Percentiles rank a stretch among this genome's conserved stretches.
These are phyloP conservation scores for Empidonax traillii DNA, from an alignment of 2,113 vertebrate species.

Conservation along the genomic window DNA sequence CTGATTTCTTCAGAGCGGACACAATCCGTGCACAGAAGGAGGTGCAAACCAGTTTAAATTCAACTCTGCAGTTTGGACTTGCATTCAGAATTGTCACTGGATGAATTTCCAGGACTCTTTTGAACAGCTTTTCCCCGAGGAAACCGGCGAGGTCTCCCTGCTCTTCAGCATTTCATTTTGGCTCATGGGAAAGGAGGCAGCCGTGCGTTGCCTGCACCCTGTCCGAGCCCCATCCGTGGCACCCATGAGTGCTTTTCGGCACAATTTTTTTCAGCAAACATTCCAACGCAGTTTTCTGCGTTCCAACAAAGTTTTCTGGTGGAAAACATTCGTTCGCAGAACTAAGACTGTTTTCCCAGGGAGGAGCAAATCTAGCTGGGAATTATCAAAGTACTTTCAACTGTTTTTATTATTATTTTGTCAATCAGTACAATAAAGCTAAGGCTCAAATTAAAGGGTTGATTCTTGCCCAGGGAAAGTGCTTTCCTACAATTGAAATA, in stretches of 20 bases:
- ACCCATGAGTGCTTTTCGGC: neutral
- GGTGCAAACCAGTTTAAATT: neutral
- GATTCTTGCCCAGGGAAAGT: neutral
- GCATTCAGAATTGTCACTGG: neutral
- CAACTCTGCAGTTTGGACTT: neutral
- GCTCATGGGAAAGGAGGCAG: neutral
- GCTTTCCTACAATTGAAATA: neutral
- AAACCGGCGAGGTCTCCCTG: rapidly evolving
- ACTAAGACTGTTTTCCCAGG: rapidly evolving
- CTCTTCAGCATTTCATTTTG: neutral
- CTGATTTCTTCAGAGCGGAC: neutral
- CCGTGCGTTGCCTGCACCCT: neutral
- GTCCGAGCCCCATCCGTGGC: rapidly evolving
- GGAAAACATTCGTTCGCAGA: rapidly evolving
- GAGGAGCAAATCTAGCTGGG: neutral
- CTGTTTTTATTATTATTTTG: neutral
- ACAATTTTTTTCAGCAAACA: neutral
- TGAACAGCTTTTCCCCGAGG: neutral
- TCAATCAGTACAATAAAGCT: neutral
- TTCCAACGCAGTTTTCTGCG: neutral
- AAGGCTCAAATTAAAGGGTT: neutral
- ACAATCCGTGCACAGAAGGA: rapidly evolving
- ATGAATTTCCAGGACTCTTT: neutral
- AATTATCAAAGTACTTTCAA: neutral
- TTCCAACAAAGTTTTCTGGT: neutral